Percentiles rank a stretch among this genome's conserved stretches.
Evolutionary conservation across 1,140 invertebrate species (phyloP).

Genomic region (Sarcophaga bullata): DNA sequence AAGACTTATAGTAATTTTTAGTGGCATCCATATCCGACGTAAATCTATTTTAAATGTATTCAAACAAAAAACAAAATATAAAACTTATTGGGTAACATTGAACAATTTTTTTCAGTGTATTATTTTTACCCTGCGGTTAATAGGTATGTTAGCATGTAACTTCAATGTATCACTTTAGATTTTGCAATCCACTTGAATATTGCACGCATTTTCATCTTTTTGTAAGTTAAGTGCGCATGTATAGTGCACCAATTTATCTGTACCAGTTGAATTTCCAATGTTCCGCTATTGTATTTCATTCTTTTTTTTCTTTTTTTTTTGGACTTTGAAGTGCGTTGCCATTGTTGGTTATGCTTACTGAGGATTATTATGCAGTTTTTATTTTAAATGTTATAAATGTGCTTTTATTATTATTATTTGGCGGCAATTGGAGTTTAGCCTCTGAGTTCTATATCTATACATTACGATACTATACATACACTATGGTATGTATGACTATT

Average conservation of each 20-base stretch:
- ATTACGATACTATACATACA: too few relatives aligned
- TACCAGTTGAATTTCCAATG: background rate
- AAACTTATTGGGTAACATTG: too few relatives aligned
- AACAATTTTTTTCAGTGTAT: too few relatives aligned
- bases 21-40: too few relatives aligned
- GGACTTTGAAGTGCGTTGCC: background rate
- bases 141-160: background rate
- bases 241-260: background rate
- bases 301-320: background rate
- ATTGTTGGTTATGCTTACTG: background rate
- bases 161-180: background rate
- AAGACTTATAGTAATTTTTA: too few relatives aligned
- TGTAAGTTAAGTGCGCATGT: background rate
- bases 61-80: too few relatives aligned
- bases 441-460: background rate
- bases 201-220: slow-evolving; percentile 9
- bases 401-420: background rate
- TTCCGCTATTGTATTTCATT: background rate
- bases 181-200: slow-evolving; percentile 2
- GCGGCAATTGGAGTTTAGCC: slow-evolving; percentile 12
- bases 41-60: too few relatives aligned
- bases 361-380: too few relatives aligned
- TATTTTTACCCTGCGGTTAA: too few relatives aligned
- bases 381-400: background rate
- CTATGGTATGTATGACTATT: background rate